Evolutionary conservation across 2,797 vertebrate genomes (phyloP).

Genomic region (Gadopsis bispinosus): DNA sequence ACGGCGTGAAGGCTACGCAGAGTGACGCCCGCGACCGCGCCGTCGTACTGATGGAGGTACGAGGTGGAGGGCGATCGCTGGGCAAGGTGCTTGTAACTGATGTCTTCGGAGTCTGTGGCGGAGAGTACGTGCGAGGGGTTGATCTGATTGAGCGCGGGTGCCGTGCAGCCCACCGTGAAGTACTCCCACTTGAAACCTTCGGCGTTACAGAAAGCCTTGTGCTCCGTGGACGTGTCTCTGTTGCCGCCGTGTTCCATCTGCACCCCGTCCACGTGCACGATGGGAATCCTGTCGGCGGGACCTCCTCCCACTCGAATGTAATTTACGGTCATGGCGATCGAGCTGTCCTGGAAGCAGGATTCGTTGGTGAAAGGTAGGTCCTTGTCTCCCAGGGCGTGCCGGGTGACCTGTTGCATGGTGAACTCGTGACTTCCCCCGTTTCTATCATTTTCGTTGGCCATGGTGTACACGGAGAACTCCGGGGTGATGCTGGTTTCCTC

Average conservation of each 20-base stretch:
- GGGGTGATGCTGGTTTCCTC: not conserved
- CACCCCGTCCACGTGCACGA: conserved; percentile 15
- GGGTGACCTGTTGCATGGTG: conserved; percentile 18
- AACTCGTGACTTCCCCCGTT: not conserved
- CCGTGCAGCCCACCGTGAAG: conserved; percentile 23
- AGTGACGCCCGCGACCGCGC: not conserved
- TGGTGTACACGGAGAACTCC: conserved; percentile 26
- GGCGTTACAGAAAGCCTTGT: conserved; percentile 36
- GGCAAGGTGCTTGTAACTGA: conserved; percentile 40
- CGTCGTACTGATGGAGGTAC: conserved; percentile 30
- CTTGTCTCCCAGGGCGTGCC: not conserved
- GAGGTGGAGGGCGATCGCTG: not conserved
- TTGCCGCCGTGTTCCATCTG: conserved; percentile 28
- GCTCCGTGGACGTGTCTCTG: conserved; percentile 16
- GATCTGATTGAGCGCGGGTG: conserved; percentile 19
- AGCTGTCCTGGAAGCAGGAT: not conserved
- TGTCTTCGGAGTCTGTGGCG: not conserved
- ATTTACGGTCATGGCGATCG: not conserved
- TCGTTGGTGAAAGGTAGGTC: conserved; percentile 4
- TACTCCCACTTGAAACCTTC: conserved; percentile 43
- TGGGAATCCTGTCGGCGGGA: not conserved
- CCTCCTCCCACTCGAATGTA: conserved; percentile 29
- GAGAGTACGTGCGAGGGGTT: not conserved
- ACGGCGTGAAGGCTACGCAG: conserved; percentile 4
- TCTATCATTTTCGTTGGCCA: not conserved